phyloP scores from a whole-genome alignment of 2,888 invertebrate genomes.

The Eretmocerus hayati region DNA sequence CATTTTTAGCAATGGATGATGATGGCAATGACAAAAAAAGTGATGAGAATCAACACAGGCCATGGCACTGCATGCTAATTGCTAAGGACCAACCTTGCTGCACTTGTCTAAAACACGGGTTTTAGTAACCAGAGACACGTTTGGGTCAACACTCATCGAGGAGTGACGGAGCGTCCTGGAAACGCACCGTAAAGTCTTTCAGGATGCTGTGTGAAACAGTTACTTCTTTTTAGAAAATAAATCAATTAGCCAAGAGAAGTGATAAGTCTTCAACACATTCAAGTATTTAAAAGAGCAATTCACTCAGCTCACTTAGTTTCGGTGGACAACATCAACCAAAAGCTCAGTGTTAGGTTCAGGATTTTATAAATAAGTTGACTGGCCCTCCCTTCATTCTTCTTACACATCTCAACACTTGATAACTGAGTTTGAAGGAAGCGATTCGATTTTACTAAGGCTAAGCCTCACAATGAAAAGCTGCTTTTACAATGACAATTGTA shows the following conservation, averaged over 20 bases:
- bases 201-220: slow-evolving; percentile 28
- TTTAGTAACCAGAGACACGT: slow-evolving; percentile 47
- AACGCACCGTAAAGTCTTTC: slow-evolving; percentile 43
- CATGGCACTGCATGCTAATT: slow-evolving; percentile 48
- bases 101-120: slow-evolving; percentile 46
- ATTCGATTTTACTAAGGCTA: no score
- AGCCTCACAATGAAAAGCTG: no score
- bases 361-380: no score
- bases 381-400: no score
- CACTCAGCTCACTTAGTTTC: no score
- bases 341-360: no score
- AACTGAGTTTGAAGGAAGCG: no score
- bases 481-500: no score
- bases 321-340: no score
- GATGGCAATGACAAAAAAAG: slow-evolving; percentile 24
- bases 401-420: no score
- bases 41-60: slow-evolving; percentile 41
- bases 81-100: slow-evolving; percentile 48
- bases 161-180: slow-evolving; percentile 46
- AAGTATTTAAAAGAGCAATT: no score
- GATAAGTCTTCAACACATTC: slow-evolving; percentile 10
- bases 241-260: background rate
- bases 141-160: slow-evolving; percentile 45
- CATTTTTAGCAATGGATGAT: no score
- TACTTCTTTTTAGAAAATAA: background rate